Base-by-base conservation (phyloP, 2,113 vertebrate genomes). In the Urocitellus parryii region DNA sequence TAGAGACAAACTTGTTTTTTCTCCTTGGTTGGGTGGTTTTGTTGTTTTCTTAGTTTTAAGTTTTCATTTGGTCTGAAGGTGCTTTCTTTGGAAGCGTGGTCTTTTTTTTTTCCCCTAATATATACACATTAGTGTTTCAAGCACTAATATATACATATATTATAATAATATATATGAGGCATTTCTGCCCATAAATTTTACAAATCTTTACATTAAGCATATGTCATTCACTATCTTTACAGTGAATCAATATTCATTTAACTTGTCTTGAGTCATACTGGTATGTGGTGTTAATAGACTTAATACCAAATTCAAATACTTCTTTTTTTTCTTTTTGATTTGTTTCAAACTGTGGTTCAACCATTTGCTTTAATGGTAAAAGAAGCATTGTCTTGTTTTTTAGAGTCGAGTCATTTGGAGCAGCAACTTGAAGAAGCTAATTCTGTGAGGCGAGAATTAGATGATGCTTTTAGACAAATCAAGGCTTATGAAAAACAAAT, bases 401-500 rank as follows among this genome's bases (percentile, higher is more conserved):
- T 97, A 99, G 99, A 99, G 91, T 99, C 99, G 0, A 99, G 99
- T 79, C 99, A 99, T n/a, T 98, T 99, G 77, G 99, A 99, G 93
- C 99, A 99, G 98, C 99, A 99, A 96, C 98, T 99, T 42, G 99
- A 99, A 98, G 99, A 99, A 82, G 99, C 99, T 98, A 98, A 99
- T 85, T 96, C 98, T 73, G 98, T 98, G 45, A 99, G 98, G 85
- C 97, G 98, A 87, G 99, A 99, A 91, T 97, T 99, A 96, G 99
- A 99, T 97, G 99, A 99, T 97, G 99, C 99, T 67, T 99, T 99
- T 29, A 99, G 99, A 98, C 99, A 99, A 97, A 98, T 99, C 85
- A 99, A 99, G 96, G 98, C 96, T 97, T 98, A 99, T 94, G 99
- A 99, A 98, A 99, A 99, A 94, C 99, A 99, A 98, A 98, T 99